Base-by-base conservation (phyloP, 2,888 invertebrate genomes). In the Drosophila neonasuta region DNA sequence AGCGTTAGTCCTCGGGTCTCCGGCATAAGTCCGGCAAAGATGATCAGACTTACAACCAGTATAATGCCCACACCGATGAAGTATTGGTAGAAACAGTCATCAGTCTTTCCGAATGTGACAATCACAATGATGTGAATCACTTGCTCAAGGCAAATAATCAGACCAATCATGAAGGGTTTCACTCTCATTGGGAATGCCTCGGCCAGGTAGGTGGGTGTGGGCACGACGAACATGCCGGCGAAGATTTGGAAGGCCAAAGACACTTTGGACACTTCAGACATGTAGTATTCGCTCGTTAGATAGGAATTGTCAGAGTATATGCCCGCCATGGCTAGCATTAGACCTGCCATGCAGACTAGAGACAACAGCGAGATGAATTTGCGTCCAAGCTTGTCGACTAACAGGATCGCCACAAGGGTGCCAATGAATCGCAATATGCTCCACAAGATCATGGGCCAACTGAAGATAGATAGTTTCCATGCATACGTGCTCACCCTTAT, bases 161-260 rank as follows among this genome's bases (percentile, higher is more conserved):
- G 32, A 0, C 74, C 77, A 24, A 89, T 86, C 3, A 83, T 66
- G 45, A 72, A 87, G 1, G 89, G 87, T 46, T 89, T 89, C 0
- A 80, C 77, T 0, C 73, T 70, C 65, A 88, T 59, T 0, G 89
- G 87, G 9, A 88, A 89, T 4, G 88, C 89, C 51, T 89, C 90
- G 2, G 86, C 88, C 65, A 89, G 55, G 36, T 87, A 89, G 1
- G 74, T 68, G 0, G 90, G 75, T 0, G 81, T 79, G 52, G 78
- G 80, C 34, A 88, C 79, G 1, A 82, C 74, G 41, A 70, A 87
- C 3, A 88, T 32, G 4, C 89, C 89, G 8, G 80, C 83, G 44
- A 88, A 83, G 32, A 86, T 54, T 62, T 89, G 89, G 48, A 78
- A 79, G 13, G 79, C 54, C 59, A 89, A 42, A n/a, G 74, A 65